These are phyloP conservation scores for Brachionus manjavacas DNA, from an alignment of 1,140 invertebrate genomes.

Conservation along the genomic window DNA sequence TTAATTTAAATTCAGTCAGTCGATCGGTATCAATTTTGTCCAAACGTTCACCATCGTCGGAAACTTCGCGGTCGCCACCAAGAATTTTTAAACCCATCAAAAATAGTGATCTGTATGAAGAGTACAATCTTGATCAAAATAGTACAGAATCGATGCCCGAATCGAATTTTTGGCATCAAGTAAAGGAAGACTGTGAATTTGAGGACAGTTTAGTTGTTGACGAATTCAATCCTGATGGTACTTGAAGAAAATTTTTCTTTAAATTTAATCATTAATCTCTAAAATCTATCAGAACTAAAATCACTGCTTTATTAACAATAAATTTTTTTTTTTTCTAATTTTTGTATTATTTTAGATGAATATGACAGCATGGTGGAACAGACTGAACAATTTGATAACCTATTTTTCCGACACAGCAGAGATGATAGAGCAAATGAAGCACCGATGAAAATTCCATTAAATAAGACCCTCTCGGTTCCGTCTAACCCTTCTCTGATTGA, in stretches of 20 bases:
- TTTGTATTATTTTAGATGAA: slow-evolving; percentile 8
- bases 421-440: not conserved
- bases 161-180: not conserved
- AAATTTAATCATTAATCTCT: not conserved
- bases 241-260: not conserved
- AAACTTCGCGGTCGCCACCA: not conserved
- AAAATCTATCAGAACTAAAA: not conserved
- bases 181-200: not conserved
- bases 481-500: not conserved
- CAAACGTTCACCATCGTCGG: not conserved
- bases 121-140: not conserved
- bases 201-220: not conserved
- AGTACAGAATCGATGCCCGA: not conserved
- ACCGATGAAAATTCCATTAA: not conserved
- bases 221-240: slow-evolving; percentile 14
- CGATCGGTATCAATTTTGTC: slow-evolving; percentile 25
- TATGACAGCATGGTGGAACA: slow-evolving; percentile 34
- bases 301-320: not conserved
- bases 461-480: not conserved
- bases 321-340: not conserved
- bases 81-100: not conserved
- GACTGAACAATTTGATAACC: not conserved
- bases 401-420: not conserved
- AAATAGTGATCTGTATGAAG: not conserved
- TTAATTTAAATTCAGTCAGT: slow-evolving; percentile 36